Conservation (phyloP, 1,140 invertebrate species). For the Bombus balteatus region DNA sequence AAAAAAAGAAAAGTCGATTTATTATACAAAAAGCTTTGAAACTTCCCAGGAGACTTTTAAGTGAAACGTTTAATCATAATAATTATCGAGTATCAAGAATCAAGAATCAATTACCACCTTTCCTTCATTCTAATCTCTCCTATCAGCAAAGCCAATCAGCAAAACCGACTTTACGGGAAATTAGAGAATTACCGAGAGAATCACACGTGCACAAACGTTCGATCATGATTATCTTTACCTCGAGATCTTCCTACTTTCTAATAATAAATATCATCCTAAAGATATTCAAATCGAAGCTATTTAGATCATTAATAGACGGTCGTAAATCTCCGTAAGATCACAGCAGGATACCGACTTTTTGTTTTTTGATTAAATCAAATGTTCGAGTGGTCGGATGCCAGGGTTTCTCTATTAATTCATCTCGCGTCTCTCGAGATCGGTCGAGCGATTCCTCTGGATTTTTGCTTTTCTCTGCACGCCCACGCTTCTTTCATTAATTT, state of each 20-base stretch:
- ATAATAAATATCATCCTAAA: neutral
- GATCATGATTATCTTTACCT: neutral
- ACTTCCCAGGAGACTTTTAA: no score
- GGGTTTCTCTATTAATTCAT: neutral
- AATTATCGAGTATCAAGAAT: no score
- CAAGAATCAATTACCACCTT: no score
- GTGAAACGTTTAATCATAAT: no score
- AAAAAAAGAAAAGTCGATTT: neutral
- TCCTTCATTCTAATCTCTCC: no score
- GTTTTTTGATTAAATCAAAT: slow-evolving; percentile 21
- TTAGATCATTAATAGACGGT: neutral
- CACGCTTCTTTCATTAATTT: slow-evolving; percentile 47
- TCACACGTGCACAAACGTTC: neutral
- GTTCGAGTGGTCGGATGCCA: neutral
- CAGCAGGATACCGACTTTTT: neutral
- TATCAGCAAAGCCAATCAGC: no score
- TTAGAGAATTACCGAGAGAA: neutral
- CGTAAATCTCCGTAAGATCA: neutral
- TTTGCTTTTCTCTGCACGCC: slow-evolving; percentile 19
- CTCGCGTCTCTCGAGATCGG: neutral
- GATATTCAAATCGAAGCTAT: neutral
- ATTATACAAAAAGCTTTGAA: no score
- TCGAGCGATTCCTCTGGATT: neutral
- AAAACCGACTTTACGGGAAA: no score
- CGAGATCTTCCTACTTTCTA: neutral